Evolutionary conservation across 2,113 vertebrate genomes (phyloP).

Genomic region (Epinephelus cyanopodus): DNA sequence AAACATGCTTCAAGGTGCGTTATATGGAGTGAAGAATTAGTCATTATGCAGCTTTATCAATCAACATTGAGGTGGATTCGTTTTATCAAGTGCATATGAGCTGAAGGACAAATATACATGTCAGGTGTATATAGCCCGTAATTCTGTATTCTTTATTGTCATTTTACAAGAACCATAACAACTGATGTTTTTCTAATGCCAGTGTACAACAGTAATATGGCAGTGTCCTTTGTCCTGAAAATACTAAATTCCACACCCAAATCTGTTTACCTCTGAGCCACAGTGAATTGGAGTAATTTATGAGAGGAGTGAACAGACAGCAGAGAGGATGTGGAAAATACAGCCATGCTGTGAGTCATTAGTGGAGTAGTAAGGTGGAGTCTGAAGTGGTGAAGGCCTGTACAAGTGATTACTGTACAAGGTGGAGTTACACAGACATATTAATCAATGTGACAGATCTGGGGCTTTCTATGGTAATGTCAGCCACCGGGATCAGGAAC

Average conservation of each 20-base stretch:
- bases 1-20: too few relatives aligned
- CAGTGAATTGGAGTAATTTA: constrained; percentile 1
- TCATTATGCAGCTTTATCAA: neutral
- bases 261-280: neutral
- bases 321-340: constrained; percentile 85
- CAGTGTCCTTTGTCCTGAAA: neutral
- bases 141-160: neutral
- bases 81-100: neutral
- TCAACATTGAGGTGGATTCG: neutral
- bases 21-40: neutral
- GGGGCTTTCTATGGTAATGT: constrained; percentile 92
- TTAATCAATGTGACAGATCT: constrained; percentile 97
- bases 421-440: constrained; percentile 92
- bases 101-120: neutral
- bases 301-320: neutral
- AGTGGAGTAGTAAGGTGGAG: constrained; percentile 81
- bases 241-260: neutral
- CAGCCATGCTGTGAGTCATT: constrained; percentile 89
- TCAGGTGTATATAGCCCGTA: constrained; percentile 17
- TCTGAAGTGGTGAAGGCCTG: constrained; percentile 89
- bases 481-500: constrained; percentile 80
- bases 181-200: neutral
- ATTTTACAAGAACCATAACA: neutral
- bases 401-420: constrained; percentile 92
- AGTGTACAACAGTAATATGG: neutral